phyloP scores from a whole-genome alignment of 2,797 vertebrate species.

The Parauchenoglanis punctatus region DNA sequence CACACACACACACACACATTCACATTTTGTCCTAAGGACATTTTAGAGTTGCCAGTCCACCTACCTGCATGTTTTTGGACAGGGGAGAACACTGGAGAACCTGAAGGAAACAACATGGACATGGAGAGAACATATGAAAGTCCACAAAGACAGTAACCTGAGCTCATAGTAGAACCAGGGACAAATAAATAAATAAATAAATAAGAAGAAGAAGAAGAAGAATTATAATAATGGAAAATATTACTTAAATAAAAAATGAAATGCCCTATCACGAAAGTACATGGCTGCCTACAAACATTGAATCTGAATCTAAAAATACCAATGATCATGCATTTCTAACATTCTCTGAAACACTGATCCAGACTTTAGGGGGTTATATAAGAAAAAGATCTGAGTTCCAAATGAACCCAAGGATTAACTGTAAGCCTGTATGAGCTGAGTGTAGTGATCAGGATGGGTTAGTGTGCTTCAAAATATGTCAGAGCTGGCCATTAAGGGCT shows the following conservation, averaged over 20 bases:
- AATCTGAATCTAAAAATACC: background rate
- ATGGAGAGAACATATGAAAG: background rate
- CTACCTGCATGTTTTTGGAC: background rate
- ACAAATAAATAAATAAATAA: background rate
- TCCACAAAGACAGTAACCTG: background rate
- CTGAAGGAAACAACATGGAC: background rate
- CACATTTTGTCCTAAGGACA: background rate
- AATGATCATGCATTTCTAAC: background rate
- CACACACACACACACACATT: background rate
- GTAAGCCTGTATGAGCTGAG: background rate
- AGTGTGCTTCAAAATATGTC: constrained; percentile 4
- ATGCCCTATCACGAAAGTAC: background rate
- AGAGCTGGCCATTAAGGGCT: constrained; percentile 23
- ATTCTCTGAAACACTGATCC: constrained; percentile 2
- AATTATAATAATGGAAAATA: background rate
- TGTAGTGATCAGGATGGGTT: background rate
- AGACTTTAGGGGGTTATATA: background rate
- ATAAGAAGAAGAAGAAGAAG: background rate
- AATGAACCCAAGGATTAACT: constrained; percentile 10
- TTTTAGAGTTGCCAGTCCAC: background rate
- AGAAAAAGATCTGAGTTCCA: constrained; percentile 10
- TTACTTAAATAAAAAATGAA: background rate
- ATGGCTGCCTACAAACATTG: background rate
- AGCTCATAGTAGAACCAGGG: background rate
- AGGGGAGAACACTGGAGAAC: background rate